Conservation (phyloP, 2,797 vertebrate species). For the Paramormyrops hopkinsi region DNA sequence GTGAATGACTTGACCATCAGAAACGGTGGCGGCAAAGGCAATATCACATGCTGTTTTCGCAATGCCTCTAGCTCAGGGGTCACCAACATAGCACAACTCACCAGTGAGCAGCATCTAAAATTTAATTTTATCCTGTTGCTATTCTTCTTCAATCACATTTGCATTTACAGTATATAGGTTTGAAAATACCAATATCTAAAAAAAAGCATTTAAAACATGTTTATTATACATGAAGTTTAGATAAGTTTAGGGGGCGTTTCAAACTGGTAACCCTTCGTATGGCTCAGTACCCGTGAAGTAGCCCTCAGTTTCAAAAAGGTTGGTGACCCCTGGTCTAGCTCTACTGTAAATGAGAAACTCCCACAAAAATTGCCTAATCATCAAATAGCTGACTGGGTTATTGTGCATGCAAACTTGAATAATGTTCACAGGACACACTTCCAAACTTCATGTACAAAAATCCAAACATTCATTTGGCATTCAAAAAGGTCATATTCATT, state of each 20-base stretch:
- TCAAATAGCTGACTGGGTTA: background rate
- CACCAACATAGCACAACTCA: no score
- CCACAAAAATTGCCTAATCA: background rate
- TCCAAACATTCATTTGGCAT: background rate
- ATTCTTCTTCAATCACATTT: no score
- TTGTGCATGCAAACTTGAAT: background rate
- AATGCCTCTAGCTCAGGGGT: background rate
- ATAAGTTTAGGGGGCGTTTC: no score
- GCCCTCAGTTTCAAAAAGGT: no score
- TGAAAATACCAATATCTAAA: no score
- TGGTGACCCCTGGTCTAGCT: background rate
- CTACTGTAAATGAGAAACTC: background rate
- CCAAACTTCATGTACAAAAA: background rate
- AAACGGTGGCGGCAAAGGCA: background rate
- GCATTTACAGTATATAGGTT: no score
- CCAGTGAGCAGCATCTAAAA: no score
- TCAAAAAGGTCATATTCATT: background rate
- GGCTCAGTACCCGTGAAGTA: no score
- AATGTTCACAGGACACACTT: background rate
- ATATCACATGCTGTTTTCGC: background rate
- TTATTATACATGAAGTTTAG: no score
- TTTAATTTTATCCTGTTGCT: no score
- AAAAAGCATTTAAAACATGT: no score
- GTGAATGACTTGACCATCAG: background rate
- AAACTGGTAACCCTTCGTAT: no score